A percentile compares a stretch with the other conserved stretches of the same genome.
These are phyloP conservation scores for Cinara cedri DNA, from an alignment of 2,888 invertebrate genomes.

Conservation along the genomic window DNA sequence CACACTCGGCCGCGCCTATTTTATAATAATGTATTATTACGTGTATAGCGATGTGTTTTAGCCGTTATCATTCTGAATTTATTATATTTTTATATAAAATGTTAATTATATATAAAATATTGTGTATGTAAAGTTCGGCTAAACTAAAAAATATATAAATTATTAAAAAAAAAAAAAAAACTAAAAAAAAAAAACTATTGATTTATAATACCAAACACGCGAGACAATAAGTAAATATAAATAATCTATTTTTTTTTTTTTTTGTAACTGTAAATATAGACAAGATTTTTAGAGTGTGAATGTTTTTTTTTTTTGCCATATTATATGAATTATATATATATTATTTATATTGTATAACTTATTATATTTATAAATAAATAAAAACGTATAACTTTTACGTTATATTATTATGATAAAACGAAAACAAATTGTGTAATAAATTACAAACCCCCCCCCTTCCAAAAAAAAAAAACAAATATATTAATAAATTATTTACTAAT, in stretches of 20 bases:
- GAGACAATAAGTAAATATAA: constrained; percentile 51
- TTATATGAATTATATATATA: constrained; percentile 35
- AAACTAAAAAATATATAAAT: background rate
- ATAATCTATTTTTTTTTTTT: constrained; percentile 25
- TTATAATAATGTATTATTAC: constrained; percentile 5
- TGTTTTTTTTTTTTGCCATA: constrained; percentile 10
- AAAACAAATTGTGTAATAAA: background rate
- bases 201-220: constrained; percentile 36
- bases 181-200: background rate
- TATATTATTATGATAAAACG: background rate
- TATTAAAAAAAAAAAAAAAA: background rate
- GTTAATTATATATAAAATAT: constrained; percentile 47
- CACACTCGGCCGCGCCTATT: background rate
- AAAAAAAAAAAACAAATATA: constrained; percentile 4
- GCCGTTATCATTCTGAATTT: constrained; percentile 51
- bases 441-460: too few species aligned
- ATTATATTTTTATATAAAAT: constrained; percentile 56
- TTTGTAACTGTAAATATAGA: constrained; percentile 37
- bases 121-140: constrained; percentile 38
- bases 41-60: constrained; percentile 41
- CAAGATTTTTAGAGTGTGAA: constrained; percentile 38
- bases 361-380: constrained; percentile 28
- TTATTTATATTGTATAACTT: too few species aligned
- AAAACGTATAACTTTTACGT: background rate
- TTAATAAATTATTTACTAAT: background rate